phyloP scores from a whole-genome alignment of 2,888 invertebrate genomes.

The Harpalus rubripes region DNA sequence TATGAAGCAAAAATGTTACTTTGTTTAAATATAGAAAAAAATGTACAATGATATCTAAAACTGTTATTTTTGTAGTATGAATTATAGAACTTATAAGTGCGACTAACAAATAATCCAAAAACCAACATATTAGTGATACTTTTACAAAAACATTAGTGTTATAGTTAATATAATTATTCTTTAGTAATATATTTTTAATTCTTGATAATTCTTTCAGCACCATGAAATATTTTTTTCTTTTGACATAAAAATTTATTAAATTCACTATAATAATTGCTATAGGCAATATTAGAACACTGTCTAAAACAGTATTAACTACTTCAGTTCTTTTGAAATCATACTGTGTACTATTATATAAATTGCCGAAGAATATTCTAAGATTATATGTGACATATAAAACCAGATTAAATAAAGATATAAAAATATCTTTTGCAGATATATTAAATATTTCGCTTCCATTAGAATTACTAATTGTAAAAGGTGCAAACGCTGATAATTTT shows the following conservation, averaged over 20 bases:
- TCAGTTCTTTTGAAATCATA: conserved; percentile 19
- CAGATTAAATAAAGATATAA: neutral
- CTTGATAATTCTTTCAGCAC: neutral
- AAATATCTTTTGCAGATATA: neutral
- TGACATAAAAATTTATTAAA: neutral
- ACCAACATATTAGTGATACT: neutral
- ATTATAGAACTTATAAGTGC: neutral
- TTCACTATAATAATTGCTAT: neutral
- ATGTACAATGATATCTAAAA: neutral
- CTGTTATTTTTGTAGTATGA: neutral
- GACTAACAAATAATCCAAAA: neutral
- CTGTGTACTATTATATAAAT: neutral
- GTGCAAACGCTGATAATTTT: neutral
- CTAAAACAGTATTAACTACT: neutral
- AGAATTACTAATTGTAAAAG: neutral
- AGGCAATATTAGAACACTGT: neutral
- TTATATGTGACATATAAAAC: neutral
- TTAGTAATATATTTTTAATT: neutral
- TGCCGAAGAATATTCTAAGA: neutral
- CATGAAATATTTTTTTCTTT: conserved; percentile 6
- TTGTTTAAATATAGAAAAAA: conserved; percentile 5
- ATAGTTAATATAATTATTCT: conserved; percentile 1
- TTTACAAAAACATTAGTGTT: neutral
- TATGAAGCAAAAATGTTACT: neutral
- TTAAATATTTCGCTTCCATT: neutral